These are phyloP conservation scores for Tetragnatha montana DNA, from an alignment of 2,888 invertebrate genomes.

Conservation along the genomic window DNA sequence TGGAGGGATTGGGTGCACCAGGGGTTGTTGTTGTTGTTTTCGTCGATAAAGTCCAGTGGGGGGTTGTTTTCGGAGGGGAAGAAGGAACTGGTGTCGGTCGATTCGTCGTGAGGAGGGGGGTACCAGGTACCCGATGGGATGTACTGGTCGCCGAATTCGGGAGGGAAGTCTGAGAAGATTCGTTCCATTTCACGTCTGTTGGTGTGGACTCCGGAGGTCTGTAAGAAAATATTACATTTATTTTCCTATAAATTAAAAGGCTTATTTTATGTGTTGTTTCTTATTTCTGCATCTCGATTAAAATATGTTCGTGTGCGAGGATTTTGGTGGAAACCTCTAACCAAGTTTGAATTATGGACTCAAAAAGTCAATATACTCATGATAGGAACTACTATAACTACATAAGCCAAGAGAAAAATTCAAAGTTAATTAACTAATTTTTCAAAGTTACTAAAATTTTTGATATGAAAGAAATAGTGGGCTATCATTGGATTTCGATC, in stretches of 20 bases:
- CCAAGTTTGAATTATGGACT: too few species aligned
- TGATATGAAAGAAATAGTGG: too few species aligned
- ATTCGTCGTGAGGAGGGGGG: conserved; percentile 9
- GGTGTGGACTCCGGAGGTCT: background rate
- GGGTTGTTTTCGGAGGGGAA: background rate
- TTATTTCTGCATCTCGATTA: too few species aligned
- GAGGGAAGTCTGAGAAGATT: background rate
- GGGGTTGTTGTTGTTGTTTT: background rate
- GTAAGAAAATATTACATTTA: background rate
- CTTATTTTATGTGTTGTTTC: too few species aligned
- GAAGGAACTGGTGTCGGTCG: background rate
- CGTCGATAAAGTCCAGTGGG: background rate
- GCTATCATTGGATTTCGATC: too few species aligned
- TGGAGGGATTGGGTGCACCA: background rate
- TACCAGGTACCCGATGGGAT: conserved; percentile 48
- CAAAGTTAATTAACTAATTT: too few species aligned
- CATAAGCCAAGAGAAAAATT: too few species aligned
- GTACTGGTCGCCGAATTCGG: conserved; percentile 32
- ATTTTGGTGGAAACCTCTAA: too few species aligned
- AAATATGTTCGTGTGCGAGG: too few species aligned
- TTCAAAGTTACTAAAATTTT: too few species aligned
- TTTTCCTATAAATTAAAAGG: background rate
- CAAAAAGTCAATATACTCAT: too few species aligned
- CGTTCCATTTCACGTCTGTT: conserved; percentile 9
- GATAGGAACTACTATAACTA: too few species aligned